phyloP scores from a whole-genome alignment of 2,113 vertebrate species.

The Pedetes capensis region DNA sequence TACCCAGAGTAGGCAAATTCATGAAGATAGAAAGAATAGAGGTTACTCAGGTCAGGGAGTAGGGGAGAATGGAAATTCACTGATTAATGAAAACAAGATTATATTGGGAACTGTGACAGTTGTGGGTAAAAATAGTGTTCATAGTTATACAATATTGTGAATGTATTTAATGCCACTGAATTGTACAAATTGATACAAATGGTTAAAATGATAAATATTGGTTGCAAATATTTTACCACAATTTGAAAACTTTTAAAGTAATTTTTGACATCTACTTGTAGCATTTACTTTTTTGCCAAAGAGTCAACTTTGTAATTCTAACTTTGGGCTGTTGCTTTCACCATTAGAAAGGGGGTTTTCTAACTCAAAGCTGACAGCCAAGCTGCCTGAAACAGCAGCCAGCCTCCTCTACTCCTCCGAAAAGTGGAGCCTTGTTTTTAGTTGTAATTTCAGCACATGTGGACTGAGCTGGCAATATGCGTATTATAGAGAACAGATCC shows the following conservation, averaged over 20 bases:
- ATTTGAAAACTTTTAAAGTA: neutral
- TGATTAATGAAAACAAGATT: neutral
- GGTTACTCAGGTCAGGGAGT: neutral
- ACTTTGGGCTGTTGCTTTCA: neutral
- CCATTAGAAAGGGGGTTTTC: slow-evolving; percentile 5
- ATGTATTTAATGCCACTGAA: neutral
- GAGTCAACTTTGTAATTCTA: neutral
- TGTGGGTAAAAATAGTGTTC: neutral
- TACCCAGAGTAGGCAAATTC: neutral
- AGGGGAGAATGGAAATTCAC: neutral
- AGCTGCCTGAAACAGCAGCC: slow-evolving; percentile 54
- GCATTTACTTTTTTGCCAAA: neutral
- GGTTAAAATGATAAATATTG: neutral
- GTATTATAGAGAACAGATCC: slow-evolving; percentile 60
- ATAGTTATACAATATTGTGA: neutral
- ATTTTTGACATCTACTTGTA: neutral
- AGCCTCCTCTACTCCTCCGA: slow-evolving; percentile 43
- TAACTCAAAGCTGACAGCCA: slow-evolving; percentile 32
- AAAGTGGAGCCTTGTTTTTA: neutral
- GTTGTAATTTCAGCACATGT: slow-evolving; percentile 60
- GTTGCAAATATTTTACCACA: neutral
- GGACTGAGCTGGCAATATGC: slow-evolving; percentile 50
- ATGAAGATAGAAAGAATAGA: neutral
- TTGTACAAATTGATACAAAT: neutral
- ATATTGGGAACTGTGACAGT: neutral